Conservation (phyloP, 2,797 vertebrate species). For the Mionectes olivaceus region DNA sequence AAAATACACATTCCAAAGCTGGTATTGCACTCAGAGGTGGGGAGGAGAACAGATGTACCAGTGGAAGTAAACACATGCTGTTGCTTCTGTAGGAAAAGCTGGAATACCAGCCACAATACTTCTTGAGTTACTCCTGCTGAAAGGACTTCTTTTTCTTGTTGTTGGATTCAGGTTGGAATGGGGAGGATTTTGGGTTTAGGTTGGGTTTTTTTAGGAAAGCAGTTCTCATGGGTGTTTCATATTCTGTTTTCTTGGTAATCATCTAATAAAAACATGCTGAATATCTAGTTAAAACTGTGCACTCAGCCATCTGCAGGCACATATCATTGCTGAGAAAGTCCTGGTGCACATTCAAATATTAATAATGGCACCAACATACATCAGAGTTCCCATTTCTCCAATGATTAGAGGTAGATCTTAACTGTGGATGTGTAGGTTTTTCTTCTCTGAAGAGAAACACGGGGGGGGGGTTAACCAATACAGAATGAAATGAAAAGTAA, state of each 20-base stretch:
- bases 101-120: not conserved
- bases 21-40: not conserved
- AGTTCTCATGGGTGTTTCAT: not conserved
- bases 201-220: not conserved
- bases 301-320: not conserved
- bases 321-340: not conserved
- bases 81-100: not conserved
- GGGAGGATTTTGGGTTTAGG: fast-evolving
- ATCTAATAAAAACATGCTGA: not conserved
- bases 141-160: not conserved
- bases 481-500: not conserved
- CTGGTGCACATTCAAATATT: not conserved
- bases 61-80: not conserved
- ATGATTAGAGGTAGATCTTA: not conserved
- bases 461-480: fast-evolving
- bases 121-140: not conserved
- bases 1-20: not conserved
- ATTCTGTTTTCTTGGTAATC: not conserved
- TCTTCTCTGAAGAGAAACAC: not conserved
- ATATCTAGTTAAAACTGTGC: not conserved
- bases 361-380: not conserved
- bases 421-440: not conserved
- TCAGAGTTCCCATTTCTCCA: not conserved
- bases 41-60: not conserved
- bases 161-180: not conserved